Conservation (phyloP, 1,140 invertebrate genomes). For the Drosophila albomicans region DNA sequence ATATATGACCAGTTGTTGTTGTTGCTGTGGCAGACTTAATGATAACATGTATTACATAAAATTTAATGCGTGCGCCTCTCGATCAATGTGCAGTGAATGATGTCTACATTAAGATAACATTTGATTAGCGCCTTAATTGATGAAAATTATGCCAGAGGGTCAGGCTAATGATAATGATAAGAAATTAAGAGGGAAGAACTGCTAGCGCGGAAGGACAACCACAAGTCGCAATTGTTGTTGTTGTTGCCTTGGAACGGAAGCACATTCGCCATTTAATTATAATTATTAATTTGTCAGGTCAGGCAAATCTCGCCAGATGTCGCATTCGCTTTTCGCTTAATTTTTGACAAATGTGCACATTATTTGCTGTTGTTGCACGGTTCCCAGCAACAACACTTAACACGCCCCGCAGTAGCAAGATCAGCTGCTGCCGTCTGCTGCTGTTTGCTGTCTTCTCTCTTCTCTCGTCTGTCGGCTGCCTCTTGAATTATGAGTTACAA, state of each 20-base stretch:
- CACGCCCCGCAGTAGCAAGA: conserved; percentile 20
- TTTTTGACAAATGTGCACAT: conserved; percentile 70
- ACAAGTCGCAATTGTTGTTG: neutral
- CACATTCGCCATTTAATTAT: conserved; percentile 51
- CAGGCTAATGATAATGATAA: conserved; percentile 63
- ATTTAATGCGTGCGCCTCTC: conserved; percentile 43
- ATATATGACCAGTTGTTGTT: conserved; percentile 30
- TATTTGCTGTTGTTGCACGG: conserved; percentile 41
- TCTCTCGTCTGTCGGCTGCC: conserved; percentile 8
- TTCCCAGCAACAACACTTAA: neutral
- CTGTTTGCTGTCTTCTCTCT: too few relatives aligned
- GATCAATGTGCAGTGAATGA: conserved; percentile 52
- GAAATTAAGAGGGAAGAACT: conserved; percentile 44
- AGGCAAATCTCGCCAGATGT: conserved; percentile 21
- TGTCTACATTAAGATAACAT: conserved; percentile 75
- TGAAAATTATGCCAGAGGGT: conserved; percentile 59
- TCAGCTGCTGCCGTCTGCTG: conserved; percentile 20
- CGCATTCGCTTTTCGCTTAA: conserved; percentile 46
- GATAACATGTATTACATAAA: conserved; percentile 71
- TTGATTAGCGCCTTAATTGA: conserved; percentile 71
- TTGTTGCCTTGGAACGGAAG: conserved; percentile 16
- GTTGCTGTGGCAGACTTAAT: conserved; percentile 32
- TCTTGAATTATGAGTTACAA: conserved; percentile 69
- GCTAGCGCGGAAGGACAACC: conserved; percentile 53
- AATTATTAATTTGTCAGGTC: conserved; percentile 53